Evolutionary conservation across 53 echinoderm and acorn worm genomes (phyloP), one percentile per base, ranked within the genome.

Genomic region (Echinarachnius parma): DNA sequence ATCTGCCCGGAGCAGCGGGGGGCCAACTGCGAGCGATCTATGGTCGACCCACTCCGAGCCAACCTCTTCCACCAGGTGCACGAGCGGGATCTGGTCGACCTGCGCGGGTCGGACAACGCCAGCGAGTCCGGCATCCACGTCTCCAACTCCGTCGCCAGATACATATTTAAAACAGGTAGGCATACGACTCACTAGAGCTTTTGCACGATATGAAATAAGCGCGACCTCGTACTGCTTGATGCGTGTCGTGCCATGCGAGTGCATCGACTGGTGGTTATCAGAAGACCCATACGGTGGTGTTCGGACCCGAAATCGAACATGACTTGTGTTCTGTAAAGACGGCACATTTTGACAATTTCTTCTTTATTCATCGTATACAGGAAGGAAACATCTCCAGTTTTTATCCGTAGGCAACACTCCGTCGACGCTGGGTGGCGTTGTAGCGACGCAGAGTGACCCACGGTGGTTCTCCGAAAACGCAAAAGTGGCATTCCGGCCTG

Each of bases 41-140:
- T 25, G 39, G 75, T 81, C 16, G 81, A 81, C 31, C 81, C 81
- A 26, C 61, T 5, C 4, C 27, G 72, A 11, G 61, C 81, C 1
- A 81, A 81, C 29, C 60, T 81, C 32, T 81, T 81, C 46, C 81
- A 81, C 21, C 19, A 39, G 29, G 36, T 81, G 5, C 81, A 81
- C 33, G 72, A 81, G 57, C 47, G 81, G 23, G 81, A 72, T 18
- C 28, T 59, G 7, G 74, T 81, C 14, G 59, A 74, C 19, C 63
- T 81, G 0, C 26, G 26, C 5, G 81, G 75, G 8, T 23, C 52
- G 2, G 81, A 81, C 36, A n/a, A n/a, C n/a, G n/a, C n/a, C n/a
- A n/a, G n/a, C n/a, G n/a, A n/a, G n/a, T 61, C 72, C 0, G 81
- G 61, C 27, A 54, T 74, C 14, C 81, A 81, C 35, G 50, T 81